A percentile compares a stretch with the other conserved stretches of the same genome.
Conservation (phyloP, 2,113 vertebrate species). For the Heterotis niloticus region DNA sequence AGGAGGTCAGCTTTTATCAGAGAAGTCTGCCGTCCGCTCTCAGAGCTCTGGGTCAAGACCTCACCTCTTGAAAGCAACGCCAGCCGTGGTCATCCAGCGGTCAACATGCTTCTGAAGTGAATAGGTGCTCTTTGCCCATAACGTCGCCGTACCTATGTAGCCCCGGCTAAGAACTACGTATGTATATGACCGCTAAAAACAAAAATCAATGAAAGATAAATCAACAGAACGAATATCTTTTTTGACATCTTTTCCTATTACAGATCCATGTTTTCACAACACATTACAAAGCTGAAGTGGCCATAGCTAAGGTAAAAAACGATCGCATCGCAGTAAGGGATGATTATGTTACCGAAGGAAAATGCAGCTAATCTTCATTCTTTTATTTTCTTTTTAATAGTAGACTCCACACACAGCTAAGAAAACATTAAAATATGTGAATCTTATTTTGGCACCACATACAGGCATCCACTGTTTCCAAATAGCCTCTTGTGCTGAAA, state of each 20-base stretch:
- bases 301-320: conserved; percentile 2
- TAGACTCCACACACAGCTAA: not conserved
- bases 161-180: not conserved
- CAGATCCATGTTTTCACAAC: not conserved
- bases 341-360: not conserved
- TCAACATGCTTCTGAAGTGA: conserved; percentile 53
- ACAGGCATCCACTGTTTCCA: not conserved
- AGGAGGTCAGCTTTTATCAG: conserved; percentile 72
- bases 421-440: not conserved
- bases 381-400: not conserved
- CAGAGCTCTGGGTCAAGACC: conserved; percentile 81
- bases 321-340: not conserved
- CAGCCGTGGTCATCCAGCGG: conserved; percentile 82
- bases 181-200: not conserved
- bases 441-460: conserved; percentile 31
- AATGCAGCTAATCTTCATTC: conserved; percentile 29
- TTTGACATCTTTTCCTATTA: not conserved
- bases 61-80: conserved; percentile 80
- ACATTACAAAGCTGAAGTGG: conserved; percentile 3
- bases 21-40: conserved; percentile 81
- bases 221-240: not conserved
- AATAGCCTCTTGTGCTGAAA: conserved; percentile 32
- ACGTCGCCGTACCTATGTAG: not conserved
- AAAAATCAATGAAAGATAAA: not conserved
- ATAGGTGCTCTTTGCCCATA: not conserved